Percentiles rank a stretch among this genome's conserved stretches.
These are phyloP conservation scores for Lithophane semibrunnea DNA, from an alignment of 2,888 invertebrate genomes.

Conservation along the genomic window DNA sequence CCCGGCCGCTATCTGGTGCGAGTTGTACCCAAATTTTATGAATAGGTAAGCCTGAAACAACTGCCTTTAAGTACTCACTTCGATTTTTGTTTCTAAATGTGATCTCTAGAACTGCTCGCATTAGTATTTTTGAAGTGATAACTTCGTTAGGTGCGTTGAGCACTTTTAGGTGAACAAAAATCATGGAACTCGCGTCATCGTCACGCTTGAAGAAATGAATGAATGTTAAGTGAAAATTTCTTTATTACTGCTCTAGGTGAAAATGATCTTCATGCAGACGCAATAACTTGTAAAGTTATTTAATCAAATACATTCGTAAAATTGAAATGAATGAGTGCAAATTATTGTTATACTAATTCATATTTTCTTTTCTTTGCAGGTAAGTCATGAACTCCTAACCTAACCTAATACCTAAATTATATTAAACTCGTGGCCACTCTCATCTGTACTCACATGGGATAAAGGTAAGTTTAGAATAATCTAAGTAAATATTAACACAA, in stretches of 20 bases:
- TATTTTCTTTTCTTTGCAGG: conserved; percentile 17
- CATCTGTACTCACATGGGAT: not conserved
- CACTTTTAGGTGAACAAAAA: too few species aligned
- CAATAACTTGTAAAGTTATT: too few species aligned
- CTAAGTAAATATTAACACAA: not conserved
- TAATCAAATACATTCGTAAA: too few species aligned
- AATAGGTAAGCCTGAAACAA: not conserved
- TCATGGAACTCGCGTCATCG: too few species aligned
- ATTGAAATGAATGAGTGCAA: too few species aligned
- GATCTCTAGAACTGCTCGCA: not conserved
- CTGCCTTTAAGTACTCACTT: too few species aligned
- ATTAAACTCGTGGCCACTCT: not conserved
- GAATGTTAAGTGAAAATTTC: too few species aligned
- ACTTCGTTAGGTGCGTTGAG: too few species aligned
- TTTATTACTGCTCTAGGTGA: too few species aligned
- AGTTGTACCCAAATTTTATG: not conserved
- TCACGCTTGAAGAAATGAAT: too few species aligned
- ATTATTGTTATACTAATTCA: not conserved
- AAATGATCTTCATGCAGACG: too few species aligned
- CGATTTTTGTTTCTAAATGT: not conserved
- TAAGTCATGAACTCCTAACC: conserved; percentile 1
- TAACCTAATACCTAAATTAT: not conserved
- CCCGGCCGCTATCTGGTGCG: too few species aligned
- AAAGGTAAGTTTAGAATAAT: conserved; percentile 5
- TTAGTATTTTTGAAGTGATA: not conserved